Conservation (phyloP, 2,113 vertebrate genomes). For the Ictalurus furcatus region DNA sequence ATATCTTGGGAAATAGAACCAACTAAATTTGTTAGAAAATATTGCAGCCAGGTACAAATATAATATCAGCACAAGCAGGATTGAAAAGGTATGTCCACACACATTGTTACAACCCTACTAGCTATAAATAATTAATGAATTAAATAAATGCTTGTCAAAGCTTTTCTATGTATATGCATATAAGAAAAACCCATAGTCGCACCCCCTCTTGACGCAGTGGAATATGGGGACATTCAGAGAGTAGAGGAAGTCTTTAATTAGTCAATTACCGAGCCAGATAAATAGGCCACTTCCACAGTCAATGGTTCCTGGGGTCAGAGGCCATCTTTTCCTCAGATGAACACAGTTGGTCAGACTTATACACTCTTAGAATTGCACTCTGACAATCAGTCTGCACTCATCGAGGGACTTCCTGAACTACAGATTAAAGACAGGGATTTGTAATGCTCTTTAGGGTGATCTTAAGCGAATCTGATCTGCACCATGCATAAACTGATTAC, state of each 20-base stretch:
- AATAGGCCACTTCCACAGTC: slow-evolving; percentile 75
- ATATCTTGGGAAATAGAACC: neutral
- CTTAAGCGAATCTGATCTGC: slow-evolving; percentile 12
- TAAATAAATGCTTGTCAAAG: neutral
- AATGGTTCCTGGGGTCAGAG: slow-evolving; percentile 68
- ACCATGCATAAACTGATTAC: slow-evolving; percentile 13
- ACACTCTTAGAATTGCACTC: slow-evolving; percentile 62
- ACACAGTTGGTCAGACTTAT: slow-evolving; percentile 66
- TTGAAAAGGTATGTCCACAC: neutral
- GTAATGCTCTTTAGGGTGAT: neutral
- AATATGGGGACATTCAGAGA: slow-evolving; percentile 63
- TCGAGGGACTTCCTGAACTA: neutral
- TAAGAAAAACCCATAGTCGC: neutral
- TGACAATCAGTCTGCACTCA: slow-evolving; percentile 43
- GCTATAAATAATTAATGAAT: neutral
- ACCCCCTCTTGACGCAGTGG: slow-evolving; percentile 56
- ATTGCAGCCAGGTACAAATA: neutral
- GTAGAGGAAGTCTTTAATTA: slow-evolving; percentile 79
- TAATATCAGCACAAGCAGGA: neutral
- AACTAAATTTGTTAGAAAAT: neutral
- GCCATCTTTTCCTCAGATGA: slow-evolving; percentile 68
- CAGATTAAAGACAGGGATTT: slow-evolving; percentile 16
- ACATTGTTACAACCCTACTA: neutral
- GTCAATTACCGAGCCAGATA: slow-evolving; percentile 75
- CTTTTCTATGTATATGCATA: neutral